Evolutionary conservation across 2,888 invertebrate species (phyloP), one percentile per base, ranked within the genome.

Genomic region (Euzetes globulus): DNA sequence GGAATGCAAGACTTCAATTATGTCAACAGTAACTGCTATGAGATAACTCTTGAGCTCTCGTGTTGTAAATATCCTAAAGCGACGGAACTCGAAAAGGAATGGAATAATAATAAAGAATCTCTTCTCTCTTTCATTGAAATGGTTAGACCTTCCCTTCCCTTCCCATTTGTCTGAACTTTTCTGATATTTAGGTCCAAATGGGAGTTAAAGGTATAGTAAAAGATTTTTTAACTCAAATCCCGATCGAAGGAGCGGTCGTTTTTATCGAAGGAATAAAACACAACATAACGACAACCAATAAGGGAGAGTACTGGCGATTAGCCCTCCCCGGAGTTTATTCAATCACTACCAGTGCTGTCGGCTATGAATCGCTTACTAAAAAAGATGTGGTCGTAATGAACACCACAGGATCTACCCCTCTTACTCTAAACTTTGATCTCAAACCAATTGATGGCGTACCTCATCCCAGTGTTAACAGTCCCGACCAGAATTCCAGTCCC

Each of bases 291-390:
- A 90, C 92, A 0, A 91, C 92, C 0, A 85, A 86, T 58, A 85
- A 87, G 25, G 99, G 99, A 6, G 94, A 96, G 82, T 99, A 89
- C 84, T 99, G 98, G 97, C 86, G 99, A 76, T 85, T 99, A 71
- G 85, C 99, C 37, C 84, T 92, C 22, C 96, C 97, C 0, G 97
- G 96, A 76, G 85, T 85, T 5, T 98, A 97, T 82, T 86, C 86
- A 37, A 85, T 96, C 78, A 88, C 87, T 77, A 91, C 89, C 0
- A 80, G 84, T 50, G 91, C 91, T 71, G 86, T 87, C 81, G 91
- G 91, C 33, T 77, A 77, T 74, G 22, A 55, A 45, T 13, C 71
- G 9, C 17, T 19, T 1, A 73, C 65, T 13, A 41, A 45, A 22
- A 37, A 33, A n/a, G 41, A 73, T 1, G 37, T 74, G 17, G 75